Evolutionary conservation across 2,888 invertebrate species (phyloP).

Genomic region (Chloromyia formosa): DNA sequence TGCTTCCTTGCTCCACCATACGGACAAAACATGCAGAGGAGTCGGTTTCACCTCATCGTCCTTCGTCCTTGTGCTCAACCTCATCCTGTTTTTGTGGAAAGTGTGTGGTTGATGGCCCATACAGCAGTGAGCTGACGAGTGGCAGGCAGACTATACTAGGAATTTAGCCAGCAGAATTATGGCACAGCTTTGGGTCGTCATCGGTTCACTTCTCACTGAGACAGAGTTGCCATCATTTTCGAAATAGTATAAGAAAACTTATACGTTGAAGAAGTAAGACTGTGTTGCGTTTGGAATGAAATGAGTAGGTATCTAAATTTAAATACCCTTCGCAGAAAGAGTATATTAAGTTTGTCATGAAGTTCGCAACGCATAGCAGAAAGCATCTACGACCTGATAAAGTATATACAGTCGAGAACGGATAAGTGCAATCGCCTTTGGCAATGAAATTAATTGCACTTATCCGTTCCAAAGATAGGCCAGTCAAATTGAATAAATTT

Average conservation of each 20-base stretch:
- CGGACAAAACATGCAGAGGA: background rate
- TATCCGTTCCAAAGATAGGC: too few relatives aligned
- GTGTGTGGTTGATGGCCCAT: constrained; percentile 29
- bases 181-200: constrained; percentile 19
- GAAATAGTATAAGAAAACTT: background rate
- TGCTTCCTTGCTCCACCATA: constrained; percentile 15
- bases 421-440: too few relatives aligned
- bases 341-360: too few relatives aligned
- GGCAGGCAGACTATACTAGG: constrained; percentile 5
- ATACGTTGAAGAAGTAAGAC: background rate
- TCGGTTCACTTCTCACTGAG: constrained; percentile 1
- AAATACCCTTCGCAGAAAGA: too few relatives aligned
- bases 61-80: constrained; percentile 1
- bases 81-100: constrained; percentile 19
- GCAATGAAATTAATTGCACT: too few relatives aligned
- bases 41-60: background rate
- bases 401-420: too few relatives aligned
- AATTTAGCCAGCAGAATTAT: constrained; percentile 16
- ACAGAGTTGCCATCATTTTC: background rate
- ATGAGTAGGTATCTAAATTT: too few relatives aligned
- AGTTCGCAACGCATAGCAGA: too few relatives aligned
- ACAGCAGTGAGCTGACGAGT: constrained; percentile 13
- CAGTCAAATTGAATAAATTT: too few relatives aligned
- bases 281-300: too few relatives aligned
- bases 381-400: too few relatives aligned